Evolutionary conservation across 2,113 vertebrate genomes (phyloP).

Genomic region (Mus pahari): DNA sequence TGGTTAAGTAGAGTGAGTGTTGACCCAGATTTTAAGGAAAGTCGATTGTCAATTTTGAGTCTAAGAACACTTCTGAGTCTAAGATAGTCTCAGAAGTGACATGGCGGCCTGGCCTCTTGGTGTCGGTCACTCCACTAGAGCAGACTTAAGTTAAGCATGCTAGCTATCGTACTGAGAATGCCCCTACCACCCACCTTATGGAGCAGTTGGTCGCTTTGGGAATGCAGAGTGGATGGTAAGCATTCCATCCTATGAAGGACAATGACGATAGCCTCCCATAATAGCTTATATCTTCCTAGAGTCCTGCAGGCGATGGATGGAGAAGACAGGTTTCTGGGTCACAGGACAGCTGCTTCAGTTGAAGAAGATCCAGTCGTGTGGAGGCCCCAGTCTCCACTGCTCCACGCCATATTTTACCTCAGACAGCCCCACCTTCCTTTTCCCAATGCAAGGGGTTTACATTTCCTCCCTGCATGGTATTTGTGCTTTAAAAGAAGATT

Average conservation of each 20-base stretch:
- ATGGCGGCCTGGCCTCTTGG: rapidly evolving
- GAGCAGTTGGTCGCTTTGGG: background rate
- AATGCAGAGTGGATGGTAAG: background rate
- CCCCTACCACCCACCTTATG: rapidly evolving
- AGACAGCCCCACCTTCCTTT: background rate
- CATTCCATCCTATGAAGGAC: slow-evolving; percentile 17
- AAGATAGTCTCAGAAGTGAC: slow-evolving; percentile 22
- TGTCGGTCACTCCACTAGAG: rapidly evolving
- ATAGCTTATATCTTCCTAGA: slow-evolving; percentile 7
- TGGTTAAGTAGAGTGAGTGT: slow-evolving; percentile 58
- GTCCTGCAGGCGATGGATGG: background rate
- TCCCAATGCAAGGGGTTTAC: slow-evolving; percentile 40
- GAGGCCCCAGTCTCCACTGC: background rate
- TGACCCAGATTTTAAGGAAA: slow-evolving; percentile 74
- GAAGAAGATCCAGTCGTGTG: background rate
- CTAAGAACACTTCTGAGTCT: slow-evolving; percentile 23
- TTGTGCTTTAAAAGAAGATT: slow-evolving; percentile 79
- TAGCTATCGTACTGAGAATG: rapidly evolving
- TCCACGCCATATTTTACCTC: slow-evolving; percentile 55
- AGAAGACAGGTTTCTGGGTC: slow-evolving; percentile 40
- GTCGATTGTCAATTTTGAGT: slow-evolving; percentile 64
- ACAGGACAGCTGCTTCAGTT: slow-evolving; percentile 42
- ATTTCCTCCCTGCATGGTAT: slow-evolving; percentile 66
- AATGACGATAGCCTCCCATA: slow-evolving; percentile 33
- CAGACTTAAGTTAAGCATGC: rapidly evolving